Conservation (phyloP, 2,888 invertebrate species). For the Caenorhabditis imperialis region DNA sequence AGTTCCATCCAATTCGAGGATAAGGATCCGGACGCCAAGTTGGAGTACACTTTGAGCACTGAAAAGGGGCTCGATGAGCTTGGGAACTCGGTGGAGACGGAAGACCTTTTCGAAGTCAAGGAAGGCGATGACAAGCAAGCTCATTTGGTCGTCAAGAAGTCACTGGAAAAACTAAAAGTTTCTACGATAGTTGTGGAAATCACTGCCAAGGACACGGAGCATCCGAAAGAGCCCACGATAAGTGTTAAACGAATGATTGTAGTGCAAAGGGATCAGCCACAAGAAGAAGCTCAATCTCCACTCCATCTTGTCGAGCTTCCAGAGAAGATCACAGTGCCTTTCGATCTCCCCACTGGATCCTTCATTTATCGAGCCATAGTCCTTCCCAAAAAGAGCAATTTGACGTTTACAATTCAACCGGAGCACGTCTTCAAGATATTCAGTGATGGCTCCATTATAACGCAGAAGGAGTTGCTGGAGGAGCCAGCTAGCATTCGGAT, state of each 20-base stretch:
- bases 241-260: constrained; percentile 23
- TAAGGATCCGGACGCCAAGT: constrained; percentile 25
- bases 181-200: constrained; percentile 23
- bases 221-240: constrained; percentile 32
- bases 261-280: constrained; percentile 23
- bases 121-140: constrained; percentile 26
- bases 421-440: constrained; percentile 33
- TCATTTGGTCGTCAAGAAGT: constrained; percentile 19
- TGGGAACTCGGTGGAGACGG: constrained; percentile 4
- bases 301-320: constrained; percentile 34
- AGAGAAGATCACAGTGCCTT: constrained; percentile 9
- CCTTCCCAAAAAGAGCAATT: constrained; percentile 5
- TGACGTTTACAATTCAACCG: constrained; percentile 25
- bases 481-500: constrained; percentile 29
- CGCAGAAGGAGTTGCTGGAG: neutral
- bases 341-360: constrained; percentile 23
- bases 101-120: constrained; percentile 25
- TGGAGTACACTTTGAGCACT: constrained; percentile 13
- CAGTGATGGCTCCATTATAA: constrained; percentile 21
- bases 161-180: constrained; percentile 2
- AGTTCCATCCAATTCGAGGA: constrained; percentile 39
- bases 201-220: constrained; percentile 77
- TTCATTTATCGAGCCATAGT: constrained; percentile 32
- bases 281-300: neutral
- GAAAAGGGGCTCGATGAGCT: constrained; percentile 13